Percentiles rank a stretch among this genome's conserved stretches.
Evolutionary conservation across 2,797 vertebrate species (phyloP).

Genomic region (Spea hammondii): DNA sequence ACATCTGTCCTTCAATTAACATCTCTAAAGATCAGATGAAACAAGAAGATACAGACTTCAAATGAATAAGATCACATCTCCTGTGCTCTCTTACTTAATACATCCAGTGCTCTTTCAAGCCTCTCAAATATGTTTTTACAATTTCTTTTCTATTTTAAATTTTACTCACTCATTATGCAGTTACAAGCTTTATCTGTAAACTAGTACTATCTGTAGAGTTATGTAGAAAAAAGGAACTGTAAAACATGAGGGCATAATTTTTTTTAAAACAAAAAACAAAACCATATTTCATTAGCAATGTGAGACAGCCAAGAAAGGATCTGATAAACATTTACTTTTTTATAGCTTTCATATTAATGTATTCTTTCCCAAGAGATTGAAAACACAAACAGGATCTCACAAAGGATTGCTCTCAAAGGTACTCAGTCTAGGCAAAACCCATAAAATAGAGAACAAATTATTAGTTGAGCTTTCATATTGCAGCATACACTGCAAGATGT

Average conservation of each 20-base stretch:
- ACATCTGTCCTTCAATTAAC: conserved; percentile 53
- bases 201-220: background rate
- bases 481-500: background rate
- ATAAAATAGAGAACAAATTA: background rate
- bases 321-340: conserved; percentile 3
- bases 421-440: background rate
- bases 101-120: conserved; percentile 27
- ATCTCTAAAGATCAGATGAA: conserved; percentile 48
- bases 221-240: conserved; percentile 5
- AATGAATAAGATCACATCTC: conserved; percentile 32
- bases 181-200: conserved; percentile 14
- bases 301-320: background rate
- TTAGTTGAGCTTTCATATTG: background rate
- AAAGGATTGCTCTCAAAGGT: background rate
- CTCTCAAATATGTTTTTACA: conserved; percentile 22
- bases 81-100: conserved; percentile 10
- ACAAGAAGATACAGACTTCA: conserved; percentile 31
- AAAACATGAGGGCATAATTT: conserved; percentile 8
- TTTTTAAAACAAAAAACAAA: conserved; percentile 19
- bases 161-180: background rate
- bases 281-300: background rate
- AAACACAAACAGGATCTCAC: background rate
- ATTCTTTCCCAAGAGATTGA: background rate
- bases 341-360: conserved; percentile 6
- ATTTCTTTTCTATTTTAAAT: background rate